Evolutionary conservation across 2,888 invertebrate species (phyloP).

Genomic region (Philonicus albiceps): DNA sequence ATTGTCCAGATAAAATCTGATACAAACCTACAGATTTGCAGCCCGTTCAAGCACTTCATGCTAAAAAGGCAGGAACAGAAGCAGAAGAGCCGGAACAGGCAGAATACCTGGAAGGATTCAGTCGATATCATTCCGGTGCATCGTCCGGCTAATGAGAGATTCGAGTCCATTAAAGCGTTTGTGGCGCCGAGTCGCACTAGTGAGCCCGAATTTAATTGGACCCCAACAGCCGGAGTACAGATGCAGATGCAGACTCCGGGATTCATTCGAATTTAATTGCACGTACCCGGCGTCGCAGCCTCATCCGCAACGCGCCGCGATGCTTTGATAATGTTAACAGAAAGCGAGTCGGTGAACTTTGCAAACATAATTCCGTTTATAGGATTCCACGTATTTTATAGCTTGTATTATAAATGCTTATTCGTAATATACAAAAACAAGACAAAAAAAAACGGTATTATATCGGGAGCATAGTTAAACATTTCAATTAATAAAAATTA

Average conservation of each 20-base stretch:
- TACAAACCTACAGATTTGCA: conserved; percentile 15
- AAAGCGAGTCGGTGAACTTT: neutral
- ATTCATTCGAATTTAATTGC: neutral
- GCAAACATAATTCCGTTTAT: neutral
- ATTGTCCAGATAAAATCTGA: conserved; percentile 41
- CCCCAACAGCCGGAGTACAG: too few species aligned
- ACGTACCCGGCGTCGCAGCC: neutral
- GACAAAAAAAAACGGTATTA: neutral
- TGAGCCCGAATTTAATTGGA: neutral
- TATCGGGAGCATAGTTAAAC: conserved; percentile 22
- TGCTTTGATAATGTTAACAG: neutral
- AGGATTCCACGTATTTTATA: conserved; percentile 15
- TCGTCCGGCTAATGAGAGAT: neutral
- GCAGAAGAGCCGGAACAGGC: neutral
- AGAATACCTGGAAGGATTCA: neutral
- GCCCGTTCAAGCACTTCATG: conserved; percentile 31
- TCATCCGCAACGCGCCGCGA: neutral
- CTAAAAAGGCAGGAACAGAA: neutral
- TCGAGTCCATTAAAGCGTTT: neutral
- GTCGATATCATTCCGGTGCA: neutral
- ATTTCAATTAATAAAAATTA: conserved; percentile 27
- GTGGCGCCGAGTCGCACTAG: neutral
- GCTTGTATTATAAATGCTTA: conserved; percentile 20
- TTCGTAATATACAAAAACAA: conserved; percentile 13
- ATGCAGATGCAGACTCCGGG: neutral